Base-by-base conservation (phyloP, 2,797 vertebrate genomes). In the Euphonia xanthogaster region DNA sequence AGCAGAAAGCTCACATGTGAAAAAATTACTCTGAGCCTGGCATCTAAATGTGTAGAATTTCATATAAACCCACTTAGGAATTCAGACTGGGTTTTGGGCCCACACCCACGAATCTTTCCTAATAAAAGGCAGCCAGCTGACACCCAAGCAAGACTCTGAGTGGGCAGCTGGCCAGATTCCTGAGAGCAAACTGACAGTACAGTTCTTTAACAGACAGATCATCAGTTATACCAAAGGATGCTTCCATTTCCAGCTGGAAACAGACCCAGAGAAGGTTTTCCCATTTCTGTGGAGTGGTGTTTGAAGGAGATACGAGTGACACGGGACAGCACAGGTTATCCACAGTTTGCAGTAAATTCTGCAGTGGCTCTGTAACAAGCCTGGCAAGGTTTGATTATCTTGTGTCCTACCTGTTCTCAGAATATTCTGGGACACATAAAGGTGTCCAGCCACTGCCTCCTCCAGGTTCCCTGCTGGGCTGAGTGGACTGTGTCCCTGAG, bases 71-170 rank as follows among this genome's bases (percentile, higher is more conserved):
- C 58, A 72, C 28, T 53, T 51, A 4, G 44, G 75, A 72, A 77
- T 68, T 65, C 57, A 70, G 31, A 27, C 55, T 86, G 48, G 4
- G 39, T 61, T 78, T 79, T 82, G 63, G 86, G 60, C 71, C 31
- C 40, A 85, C 77, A 82, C 60, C 74, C 79, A 92, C 4, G 0
- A 86, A 45, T 54, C 47, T 83, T 75, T 76, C 55, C 80, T 84
- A 84, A 92, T 70, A 76, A 76, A 88, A 94, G 66, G 48, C 81
- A 83, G 40, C 22, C 79, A 93, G 83, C 60, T 95, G 88, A 76
- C 63, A 79, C 24, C 13, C 53, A 62, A 55, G 70, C 66, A 88
- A 75, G 24, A 54, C 42, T 78, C 31, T 68, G 67, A 76, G 45
- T 31, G 33, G 81, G 72, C 81, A 83, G 35, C 9, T 91, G 61